Evolutionary conservation across 2,797 vertebrate species (phyloP).

Genomic region (Danio choprae): DNA sequence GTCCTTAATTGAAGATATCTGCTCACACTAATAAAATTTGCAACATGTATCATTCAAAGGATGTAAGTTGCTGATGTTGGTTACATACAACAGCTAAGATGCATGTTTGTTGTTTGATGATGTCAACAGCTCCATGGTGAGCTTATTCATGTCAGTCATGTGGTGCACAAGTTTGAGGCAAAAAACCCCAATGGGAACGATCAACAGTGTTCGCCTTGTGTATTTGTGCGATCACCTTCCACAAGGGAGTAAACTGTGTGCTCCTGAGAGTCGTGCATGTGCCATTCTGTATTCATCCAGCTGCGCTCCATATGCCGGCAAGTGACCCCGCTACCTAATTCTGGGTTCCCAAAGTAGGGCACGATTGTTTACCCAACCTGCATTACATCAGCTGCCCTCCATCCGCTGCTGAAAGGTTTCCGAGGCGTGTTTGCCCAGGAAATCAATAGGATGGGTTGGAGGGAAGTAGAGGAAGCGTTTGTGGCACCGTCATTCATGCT

Average conservation of each 20-base stretch:
- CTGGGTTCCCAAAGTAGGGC: constrained; percentile 46
- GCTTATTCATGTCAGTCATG: constrained; percentile 25
- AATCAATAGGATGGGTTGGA: constrained; percentile 40
- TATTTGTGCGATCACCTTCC: constrained; percentile 16
- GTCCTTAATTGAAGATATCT: too few species aligned
- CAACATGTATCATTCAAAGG: too few species aligned
- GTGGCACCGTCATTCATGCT: neutral
- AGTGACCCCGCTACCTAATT: constrained; percentile 29
- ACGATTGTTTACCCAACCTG: constrained; percentile 47
- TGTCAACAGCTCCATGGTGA: constrained; percentile 3
- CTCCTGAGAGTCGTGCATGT: neutral
- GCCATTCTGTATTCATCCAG: constrained; percentile 5
- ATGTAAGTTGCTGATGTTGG: too few species aligned
- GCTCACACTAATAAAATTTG: too few species aligned
- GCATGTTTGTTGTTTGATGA: constrained; percentile 1
- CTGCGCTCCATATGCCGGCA: neutral
- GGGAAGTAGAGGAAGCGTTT: constrained; percentile 24
- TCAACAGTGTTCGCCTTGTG: constrained; percentile 13
- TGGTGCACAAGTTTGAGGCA: constrained; percentile 19
- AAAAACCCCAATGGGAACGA: constrained; percentile 49
- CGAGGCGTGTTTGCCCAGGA: constrained; percentile 31
- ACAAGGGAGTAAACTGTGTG: constrained; percentile 10
- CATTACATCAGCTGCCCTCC: constrained; percentile 39
- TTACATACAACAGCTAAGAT: neutral
- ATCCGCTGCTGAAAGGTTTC: constrained; percentile 20